Conservation (phyloP, 2,888 invertebrate species). For the Caenorhabditis sp. region DNA sequence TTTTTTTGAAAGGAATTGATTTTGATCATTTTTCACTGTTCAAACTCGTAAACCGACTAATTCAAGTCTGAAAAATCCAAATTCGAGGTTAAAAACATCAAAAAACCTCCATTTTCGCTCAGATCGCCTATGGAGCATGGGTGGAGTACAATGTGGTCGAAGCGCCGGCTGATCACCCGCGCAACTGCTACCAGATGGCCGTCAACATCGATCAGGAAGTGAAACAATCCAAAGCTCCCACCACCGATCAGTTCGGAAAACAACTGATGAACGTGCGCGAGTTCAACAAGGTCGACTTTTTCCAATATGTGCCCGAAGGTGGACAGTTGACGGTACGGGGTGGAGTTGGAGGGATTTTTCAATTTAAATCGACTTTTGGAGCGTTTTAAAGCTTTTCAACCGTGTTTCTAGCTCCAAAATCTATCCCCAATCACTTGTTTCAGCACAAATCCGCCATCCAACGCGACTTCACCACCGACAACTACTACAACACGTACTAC, state of each 20-base stretch:
- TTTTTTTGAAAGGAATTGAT: no score
- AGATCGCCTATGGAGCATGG: conserved; percentile 21
- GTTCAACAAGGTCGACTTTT: conserved; percentile 31
- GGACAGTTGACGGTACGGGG: conserved; percentile 1
- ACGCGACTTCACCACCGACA: neutral
- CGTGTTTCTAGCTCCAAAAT: no score
- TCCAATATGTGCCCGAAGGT: conserved; percentile 1
- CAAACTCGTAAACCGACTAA: no score
- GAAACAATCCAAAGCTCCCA: conserved; percentile 2
- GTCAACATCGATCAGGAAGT: conserved; percentile 1
- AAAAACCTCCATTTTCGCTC: neutral
- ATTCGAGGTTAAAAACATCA: neutral
- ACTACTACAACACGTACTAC: conserved; percentile 40
- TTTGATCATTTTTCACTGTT: neutral
- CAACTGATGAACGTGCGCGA: neutral
- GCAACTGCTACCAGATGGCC: conserved; percentile 5
- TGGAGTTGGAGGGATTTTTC: neutral
- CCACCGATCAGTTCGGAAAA: conserved; percentile 16
- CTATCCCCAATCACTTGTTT: neutral
- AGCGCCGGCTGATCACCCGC: neutral
- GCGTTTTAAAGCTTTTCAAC: neutral
- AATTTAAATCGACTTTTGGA: neutral
- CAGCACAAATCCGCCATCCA: conserved; percentile 40
- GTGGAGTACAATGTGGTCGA: conserved; percentile 15
- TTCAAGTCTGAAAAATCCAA: no score